Conservation (phyloP, 2,113 vertebrate species). For the Gasterosteus aculeatus region DNA sequence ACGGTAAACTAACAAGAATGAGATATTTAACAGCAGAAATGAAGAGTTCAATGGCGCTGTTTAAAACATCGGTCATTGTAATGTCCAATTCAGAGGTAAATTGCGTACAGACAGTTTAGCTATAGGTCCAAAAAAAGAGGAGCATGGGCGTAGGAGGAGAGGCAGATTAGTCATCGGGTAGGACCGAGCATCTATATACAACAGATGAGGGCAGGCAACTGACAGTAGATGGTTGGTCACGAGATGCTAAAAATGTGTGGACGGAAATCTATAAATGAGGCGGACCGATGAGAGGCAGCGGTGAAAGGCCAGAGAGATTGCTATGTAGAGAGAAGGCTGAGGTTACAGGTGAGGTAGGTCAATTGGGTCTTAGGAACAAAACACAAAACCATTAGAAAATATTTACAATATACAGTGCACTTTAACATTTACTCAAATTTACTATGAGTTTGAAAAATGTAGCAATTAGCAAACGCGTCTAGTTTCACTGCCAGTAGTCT, state of each 20-base stretch:
- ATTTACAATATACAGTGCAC: conserved; percentile 21
- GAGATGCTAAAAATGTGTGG: neutral
- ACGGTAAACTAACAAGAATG: conserved; percentile 6
- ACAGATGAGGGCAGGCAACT: conserved; percentile 29
- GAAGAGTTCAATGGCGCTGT: neutral
- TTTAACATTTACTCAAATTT: conserved; percentile 28
- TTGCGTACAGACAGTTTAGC: conserved; percentile 53
- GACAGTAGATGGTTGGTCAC: neutral
- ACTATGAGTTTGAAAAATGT: conserved; percentile 18
- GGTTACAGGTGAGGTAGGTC: conserved; percentile 70
- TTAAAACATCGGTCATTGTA: neutral
- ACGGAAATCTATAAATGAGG: neutral
- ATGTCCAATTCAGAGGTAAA: conserved; percentile 36
- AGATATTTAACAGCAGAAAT: conserved; percentile 1
- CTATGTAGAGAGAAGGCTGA: conserved; percentile 43
- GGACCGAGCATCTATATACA: conserved; percentile 47
- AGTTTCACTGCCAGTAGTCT: conserved; percentile 15
- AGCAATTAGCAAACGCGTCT: neutral
- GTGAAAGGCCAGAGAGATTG: conserved; percentile 22
- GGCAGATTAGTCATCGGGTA: conserved; percentile 51
- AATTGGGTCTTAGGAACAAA: conserved; percentile 34
- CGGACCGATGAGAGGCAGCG: conserved; percentile 29
- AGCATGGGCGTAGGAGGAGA: conserved; percentile 52
- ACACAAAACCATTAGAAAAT: conserved; percentile 3
- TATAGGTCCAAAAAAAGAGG: conserved; percentile 65